Percentiles rank a stretch among this genome's conserved stretches.
Conservation (phyloP, 2,113 vertebrate genomes). For the Python bivittatus region DNA sequence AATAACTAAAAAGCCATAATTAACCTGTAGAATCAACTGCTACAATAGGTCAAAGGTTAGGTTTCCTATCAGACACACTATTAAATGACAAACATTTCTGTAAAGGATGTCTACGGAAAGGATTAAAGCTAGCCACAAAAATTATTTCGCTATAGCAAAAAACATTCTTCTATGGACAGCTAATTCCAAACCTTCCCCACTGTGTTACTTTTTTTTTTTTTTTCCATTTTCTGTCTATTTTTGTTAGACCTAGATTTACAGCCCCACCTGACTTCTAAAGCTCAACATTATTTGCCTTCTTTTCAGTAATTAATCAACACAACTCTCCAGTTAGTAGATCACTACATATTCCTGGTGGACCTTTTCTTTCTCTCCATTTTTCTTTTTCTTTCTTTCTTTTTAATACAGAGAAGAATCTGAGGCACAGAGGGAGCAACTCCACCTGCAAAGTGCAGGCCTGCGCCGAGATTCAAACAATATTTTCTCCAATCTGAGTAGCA, state of each 20-base stretch:
- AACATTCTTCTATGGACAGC: conserved; percentile 12
- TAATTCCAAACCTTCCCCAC: conserved; percentile 9
- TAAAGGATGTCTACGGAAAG: conserved; percentile 20
- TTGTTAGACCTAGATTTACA: conserved; percentile 10
- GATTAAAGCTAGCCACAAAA: conserved; percentile 31
- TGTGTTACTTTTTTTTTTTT: conserved; percentile 17
- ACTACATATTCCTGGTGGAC: neutral
- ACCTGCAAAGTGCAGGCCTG: neutral
- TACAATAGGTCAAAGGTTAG: neutral
- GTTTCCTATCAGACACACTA: conserved; percentile 22
- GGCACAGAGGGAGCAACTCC: neutral
- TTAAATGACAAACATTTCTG: conserved; percentile 26
- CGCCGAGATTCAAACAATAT: neutral
- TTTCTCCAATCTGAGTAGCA: neutral
- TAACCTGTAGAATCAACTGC: conserved; percentile 16
- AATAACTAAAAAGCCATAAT: conserved; percentile 1
- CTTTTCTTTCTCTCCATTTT: neutral
- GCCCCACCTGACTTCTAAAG: conserved; percentile 1
- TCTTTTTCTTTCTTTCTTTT: too few relatives aligned
- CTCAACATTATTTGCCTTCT: neutral
- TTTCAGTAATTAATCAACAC: neutral
- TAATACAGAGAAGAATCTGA: neutral
- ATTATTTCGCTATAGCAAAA: conserved; percentile 19
- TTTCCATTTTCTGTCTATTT: conserved; percentile 17
- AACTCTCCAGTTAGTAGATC: neutral